These are phyloP conservation scores for Dilophus febrilis DNA, from an alignment of 2,888 invertebrate species.

Conservation along the genomic window DNA sequence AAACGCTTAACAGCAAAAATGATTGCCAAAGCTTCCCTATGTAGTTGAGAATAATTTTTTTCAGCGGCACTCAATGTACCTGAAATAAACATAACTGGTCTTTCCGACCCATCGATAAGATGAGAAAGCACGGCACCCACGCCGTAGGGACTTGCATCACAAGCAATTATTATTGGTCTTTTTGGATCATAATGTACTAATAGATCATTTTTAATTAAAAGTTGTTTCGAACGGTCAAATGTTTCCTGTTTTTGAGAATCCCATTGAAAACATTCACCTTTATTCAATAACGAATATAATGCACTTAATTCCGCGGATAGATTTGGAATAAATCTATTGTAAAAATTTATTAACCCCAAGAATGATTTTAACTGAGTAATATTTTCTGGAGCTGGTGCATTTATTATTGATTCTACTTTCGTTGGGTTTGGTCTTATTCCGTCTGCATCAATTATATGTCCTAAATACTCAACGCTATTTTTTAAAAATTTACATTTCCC, in stretches of 20 bases:
- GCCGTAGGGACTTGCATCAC: slow-evolving; percentile 6
- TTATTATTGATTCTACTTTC: slow-evolving; percentile 8
- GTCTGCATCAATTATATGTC: slow-evolving; percentile 7
- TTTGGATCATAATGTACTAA: slow-evolving; percentile 6
- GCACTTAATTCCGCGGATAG: background rate
- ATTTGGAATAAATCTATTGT: slow-evolving; percentile 7
- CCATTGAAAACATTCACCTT: background rate
- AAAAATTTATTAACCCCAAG: slow-evolving; percentile 9
- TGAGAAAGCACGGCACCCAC: slow-evolving; percentile 4
- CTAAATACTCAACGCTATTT: slow-evolving; percentile 8
- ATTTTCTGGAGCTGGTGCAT: slow-evolving; percentile 7
- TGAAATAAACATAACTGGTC: background rate
- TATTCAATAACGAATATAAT: background rate
- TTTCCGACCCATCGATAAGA: background rate
- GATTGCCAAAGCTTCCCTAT: no score
- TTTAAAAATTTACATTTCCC: slow-evolving; percentile 10
- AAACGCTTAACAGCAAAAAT: no score
- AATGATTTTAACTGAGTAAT: slow-evolving; percentile 7
- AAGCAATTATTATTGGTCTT: slow-evolving; percentile 2
- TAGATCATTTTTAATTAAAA: slow-evolving; percentile 3
- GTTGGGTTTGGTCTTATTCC: slow-evolving; percentile 7
- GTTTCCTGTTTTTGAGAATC: slow-evolving; percentile 17
- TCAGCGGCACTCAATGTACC: background rate
- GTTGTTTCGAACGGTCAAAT: background rate
- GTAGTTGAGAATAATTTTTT: background rate